A percentile compares a stretch with the other conserved stretches of the same genome.
These are phyloP conservation scores for Gymnoscopelus microlampas DNA, from an alignment of 2,797 vertebrate species.

Conservation along the genomic window DNA sequence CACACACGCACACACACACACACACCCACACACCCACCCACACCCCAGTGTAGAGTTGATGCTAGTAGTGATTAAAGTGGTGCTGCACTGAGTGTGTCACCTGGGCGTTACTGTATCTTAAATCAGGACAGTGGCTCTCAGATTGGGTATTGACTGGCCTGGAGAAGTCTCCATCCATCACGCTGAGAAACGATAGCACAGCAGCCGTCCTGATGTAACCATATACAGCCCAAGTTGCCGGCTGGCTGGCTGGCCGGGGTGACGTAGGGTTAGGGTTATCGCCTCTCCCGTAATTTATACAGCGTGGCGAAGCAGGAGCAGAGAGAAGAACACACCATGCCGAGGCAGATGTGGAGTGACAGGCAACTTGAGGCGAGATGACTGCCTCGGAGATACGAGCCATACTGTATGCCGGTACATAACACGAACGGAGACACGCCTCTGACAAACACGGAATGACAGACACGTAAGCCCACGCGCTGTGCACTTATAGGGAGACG, in stretches of 20 bases:
- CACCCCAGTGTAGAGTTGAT: constrained; percentile 69
- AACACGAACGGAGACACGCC: constrained; percentile 19
- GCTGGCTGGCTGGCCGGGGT: constrained; percentile 57
- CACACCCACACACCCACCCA: constrained; percentile 38
- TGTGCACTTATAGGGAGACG: constrained; percentile 42
- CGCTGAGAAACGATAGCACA: constrained; percentile 75
- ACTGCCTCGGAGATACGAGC: constrained; percentile 45
- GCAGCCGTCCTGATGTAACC: constrained; percentile 65
- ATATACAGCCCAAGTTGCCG: constrained; percentile 60
- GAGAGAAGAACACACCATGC: background rate
- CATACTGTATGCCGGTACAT: constrained; percentile 36
- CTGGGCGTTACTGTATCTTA: constrained; percentile 79
- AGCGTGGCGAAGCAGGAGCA: constrained; percentile 29
- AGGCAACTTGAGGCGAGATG: constrained; percentile 6
- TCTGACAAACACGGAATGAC: constrained; percentile 60
- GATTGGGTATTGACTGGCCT: constrained; percentile 83
- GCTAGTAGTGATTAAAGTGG: constrained; percentile 79
- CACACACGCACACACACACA: constrained; percentile 27
- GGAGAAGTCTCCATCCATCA: constrained; percentile 82
- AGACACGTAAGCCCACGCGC: constrained; percentile 60
- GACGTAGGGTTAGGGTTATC: constrained; percentile 69
- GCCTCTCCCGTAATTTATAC: constrained; percentile 51
- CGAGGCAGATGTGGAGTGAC: constrained; percentile 50
- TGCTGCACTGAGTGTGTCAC: constrained; percentile 72
- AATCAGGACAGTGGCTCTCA: constrained; percentile 81